Evolutionary conservation across 2,113 vertebrate species (phyloP).

Genomic region (Terrapene triunguis): DNA sequence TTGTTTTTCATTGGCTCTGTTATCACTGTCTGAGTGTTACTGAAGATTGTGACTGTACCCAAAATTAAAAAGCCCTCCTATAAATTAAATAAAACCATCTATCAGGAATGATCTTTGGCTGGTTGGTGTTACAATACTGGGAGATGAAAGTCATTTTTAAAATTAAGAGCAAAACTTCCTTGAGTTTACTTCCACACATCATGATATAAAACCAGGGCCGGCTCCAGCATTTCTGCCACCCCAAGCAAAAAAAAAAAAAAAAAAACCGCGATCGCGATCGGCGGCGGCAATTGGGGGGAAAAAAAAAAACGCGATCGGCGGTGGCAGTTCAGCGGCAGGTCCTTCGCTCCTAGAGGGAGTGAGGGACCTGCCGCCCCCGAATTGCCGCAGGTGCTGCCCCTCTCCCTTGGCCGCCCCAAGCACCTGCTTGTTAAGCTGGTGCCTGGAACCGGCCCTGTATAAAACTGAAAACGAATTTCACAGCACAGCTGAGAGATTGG

Average conservation of each 20-base stretch:
- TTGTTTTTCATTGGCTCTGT: not conserved
- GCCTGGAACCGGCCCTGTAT: too few relatives aligned
- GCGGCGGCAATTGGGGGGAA: too few relatives aligned
- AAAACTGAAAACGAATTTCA: not conserved
- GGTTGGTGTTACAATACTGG: not conserved
- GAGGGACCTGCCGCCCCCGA: too few relatives aligned
- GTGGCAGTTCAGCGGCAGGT: too few relatives aligned
- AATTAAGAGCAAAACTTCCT: not conserved
- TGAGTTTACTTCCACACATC: not conserved
- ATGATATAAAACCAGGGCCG: not conserved
- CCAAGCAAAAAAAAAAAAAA: too few relatives aligned
- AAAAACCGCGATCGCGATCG: too few relatives aligned
- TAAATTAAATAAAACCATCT: conserved; percentile 30
- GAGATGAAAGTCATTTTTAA: conserved; percentile 6
- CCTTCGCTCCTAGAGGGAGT: too few relatives aligned
- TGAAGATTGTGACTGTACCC: not conserved
- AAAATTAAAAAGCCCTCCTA: not conserved
- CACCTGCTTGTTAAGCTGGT: too few relatives aligned
- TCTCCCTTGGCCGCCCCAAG: too few relatives aligned
- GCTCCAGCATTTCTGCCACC: too few relatives aligned
- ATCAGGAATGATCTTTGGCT: not conserved
- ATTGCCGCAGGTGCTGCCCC: too few relatives aligned
- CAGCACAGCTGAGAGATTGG: not conserved
- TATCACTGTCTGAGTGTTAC: not conserved
- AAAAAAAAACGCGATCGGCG: too few relatives aligned